These are phyloP conservation scores for Meleagris gallopavo DNA, from an alignment of 2,113 vertebrate species.

Conservation along the genomic window DNA sequence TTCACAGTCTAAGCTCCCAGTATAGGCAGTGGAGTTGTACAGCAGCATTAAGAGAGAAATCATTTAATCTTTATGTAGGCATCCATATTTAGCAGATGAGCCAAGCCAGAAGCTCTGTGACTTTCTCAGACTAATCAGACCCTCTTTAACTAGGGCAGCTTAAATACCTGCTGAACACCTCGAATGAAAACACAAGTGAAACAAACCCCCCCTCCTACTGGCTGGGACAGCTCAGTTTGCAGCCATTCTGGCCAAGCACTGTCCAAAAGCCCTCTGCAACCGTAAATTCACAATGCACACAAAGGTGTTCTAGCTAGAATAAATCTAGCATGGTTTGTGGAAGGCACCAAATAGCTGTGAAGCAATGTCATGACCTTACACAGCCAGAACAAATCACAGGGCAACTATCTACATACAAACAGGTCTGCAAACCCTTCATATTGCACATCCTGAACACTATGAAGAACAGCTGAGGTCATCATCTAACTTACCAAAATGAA, in stretches of 20 bases:
- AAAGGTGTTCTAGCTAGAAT: neutral
- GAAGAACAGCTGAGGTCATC: neutral
- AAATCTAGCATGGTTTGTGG: neutral
- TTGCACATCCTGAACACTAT: neutral
- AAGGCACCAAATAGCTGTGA: neutral
- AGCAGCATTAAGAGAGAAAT: neutral
- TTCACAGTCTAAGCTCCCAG: neutral
- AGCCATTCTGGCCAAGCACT: neutral
- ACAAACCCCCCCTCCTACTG: neutral
- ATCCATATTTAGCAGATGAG: neutral
- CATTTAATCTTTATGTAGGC: neutral
- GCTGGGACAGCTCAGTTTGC: neutral
- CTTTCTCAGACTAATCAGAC: neutral
- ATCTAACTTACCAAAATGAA: constrained; percentile 92
- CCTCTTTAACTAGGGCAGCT: neutral
- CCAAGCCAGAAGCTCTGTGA: neutral
- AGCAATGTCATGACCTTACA: neutral
- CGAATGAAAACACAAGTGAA: neutral
- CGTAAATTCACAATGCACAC: fast-evolving
- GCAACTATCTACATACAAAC: neutral
- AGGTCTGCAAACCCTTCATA: neutral
- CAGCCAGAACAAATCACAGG: neutral
- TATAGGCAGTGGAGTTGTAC: neutral
- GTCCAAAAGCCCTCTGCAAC: neutral
- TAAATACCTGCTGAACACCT: neutral